Evolutionary conservation across 2,888 invertebrate genomes (phyloP).

Genomic region (Eristalis pertinax): DNA sequence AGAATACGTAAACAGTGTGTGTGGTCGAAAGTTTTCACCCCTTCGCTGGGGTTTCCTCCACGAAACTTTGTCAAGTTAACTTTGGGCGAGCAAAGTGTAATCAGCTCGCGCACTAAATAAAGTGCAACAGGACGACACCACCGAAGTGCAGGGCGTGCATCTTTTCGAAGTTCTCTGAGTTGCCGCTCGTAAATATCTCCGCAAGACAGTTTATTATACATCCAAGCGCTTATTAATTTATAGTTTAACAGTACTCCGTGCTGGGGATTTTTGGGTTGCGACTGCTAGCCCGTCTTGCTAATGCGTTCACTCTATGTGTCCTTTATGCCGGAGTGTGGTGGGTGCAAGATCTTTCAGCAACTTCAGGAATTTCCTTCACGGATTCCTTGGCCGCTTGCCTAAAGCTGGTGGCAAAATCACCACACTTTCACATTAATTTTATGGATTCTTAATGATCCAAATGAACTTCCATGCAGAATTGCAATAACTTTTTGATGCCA

Average conservation of each 20-base stretch:
- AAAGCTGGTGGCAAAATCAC: conserved; percentile 15
- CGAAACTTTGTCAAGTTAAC: conserved; percentile 64
- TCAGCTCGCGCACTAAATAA: conserved; percentile 66
- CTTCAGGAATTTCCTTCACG: conserved; percentile 28
- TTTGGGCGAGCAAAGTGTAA: conserved; percentile 56
- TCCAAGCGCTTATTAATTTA: conserved; percentile 71
- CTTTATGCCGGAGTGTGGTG: neutral
- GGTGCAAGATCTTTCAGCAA: conserved; percentile 31
- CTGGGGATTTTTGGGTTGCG: conserved; percentile 36
- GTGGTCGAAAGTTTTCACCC: conserved; percentile 63
- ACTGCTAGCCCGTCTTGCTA: conserved; percentile 35
- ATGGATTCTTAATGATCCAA: conserved; percentile 69
- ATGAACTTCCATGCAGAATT: conserved; percentile 54
- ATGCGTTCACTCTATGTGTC: conserved; percentile 28
- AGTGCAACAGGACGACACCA: conserved; percentile 65
- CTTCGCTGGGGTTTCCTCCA: conserved; percentile 6
- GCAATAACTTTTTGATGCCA: conserved; percentile 50
- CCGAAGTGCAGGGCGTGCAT: conserved; percentile 43
- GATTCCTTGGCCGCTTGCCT: conserved; percentile 19
- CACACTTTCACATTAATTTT: conserved; percentile 60
- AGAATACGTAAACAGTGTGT: conserved; percentile 33
- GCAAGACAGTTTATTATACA: conserved; percentile 70
- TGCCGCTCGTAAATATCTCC: conserved; percentile 58
- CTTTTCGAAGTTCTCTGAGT: conserved; percentile 55
- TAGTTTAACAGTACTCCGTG: conserved; percentile 32